Base-by-base conservation (phyloP, 1,140 invertebrate genomes). In the Drosophila paulistorum region DNA sequence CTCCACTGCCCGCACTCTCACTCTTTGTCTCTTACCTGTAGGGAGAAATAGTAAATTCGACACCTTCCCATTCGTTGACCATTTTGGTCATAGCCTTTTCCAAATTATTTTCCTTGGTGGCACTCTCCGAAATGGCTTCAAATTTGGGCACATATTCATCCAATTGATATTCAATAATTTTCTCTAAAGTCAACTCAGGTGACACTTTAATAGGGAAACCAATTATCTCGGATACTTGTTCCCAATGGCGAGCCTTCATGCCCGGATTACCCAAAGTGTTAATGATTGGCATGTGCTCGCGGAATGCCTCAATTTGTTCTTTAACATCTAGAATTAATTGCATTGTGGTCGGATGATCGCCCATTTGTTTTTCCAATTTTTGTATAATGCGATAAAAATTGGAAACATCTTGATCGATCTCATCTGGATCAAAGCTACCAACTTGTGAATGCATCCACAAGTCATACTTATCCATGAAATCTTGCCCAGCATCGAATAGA, bases 211-310 rank as follows among this genome's bases (percentile, higher is more conserved):
- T 96, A 0, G 97, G 97, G 92, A 98, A 98, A 0, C 98, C 98
- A 77, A 99, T 97, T 67, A 98, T 97, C 81, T 99, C 98, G 0
- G 97, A 98, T 10, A 99, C 96, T 92, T 97, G 96, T 85, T 98
- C 97, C 98, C 98, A 99, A 92, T 99, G 98, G 9, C 98, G 94
- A 10, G 95, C 95, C 87, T 98, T 96, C 94, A 99, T 95, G 39
- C 96, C 97, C 4, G 98, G 98, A 94, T 99, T 99, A 45, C 98
- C 98, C 1, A 99, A 93, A 0, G 97, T 98, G 87, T 96, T 94
- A 60, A 99, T 96, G 6, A 99, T 95, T 0, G 98, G 97, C 94
- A 99, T 94, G 90, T 98, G 95, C 54, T 96, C 96, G 71, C 96
- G 96, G 92, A 99, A 99, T 14, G 96, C 95, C 87, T 99, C 98